Percentiles rank a stretch among this genome's conserved stretches.
Conservation (phyloP, 2,888 invertebrate genomes). For the Brenthis hecate region DNA sequence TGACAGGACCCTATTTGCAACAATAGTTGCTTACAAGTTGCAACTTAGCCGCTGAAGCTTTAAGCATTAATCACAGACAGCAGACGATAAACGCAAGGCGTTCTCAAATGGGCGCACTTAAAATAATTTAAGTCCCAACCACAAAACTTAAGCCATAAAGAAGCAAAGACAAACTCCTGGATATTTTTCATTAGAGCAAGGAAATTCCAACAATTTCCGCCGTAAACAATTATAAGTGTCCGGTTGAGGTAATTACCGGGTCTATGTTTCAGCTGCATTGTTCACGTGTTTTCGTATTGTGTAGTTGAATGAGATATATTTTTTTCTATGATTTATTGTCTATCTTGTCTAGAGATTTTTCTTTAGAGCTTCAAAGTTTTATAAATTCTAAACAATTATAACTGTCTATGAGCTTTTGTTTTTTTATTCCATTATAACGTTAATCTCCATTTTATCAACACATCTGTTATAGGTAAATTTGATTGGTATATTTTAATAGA, state of each 20-base stretch:
- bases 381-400: too few species aligned
- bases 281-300: slow-evolving; percentile 8
- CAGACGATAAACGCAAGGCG: slow-evolving; percentile 74
- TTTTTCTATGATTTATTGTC: too few species aligned
- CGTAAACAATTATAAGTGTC: slow-evolving; percentile 74
- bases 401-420: too few species aligned
- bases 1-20: slow-evolving; percentile 22
- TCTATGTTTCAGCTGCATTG: slow-evolving; percentile 40
- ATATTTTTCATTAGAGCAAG: slow-evolving; percentile 74
- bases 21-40: slow-evolving; percentile 28
- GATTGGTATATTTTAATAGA: too few species aligned
- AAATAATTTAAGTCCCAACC: slow-evolving; percentile 71
- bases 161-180: slow-evolving; percentile 68
- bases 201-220: slow-evolving; percentile 56
- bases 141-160: slow-evolving; percentile 73
- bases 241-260: slow-evolving; percentile 58
- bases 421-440: too few species aligned
- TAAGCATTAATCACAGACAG: slow-evolving; percentile 62
- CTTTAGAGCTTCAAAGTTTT: too few species aligned
- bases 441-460: too few species aligned
- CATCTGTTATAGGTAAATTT: too few species aligned
- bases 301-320: too few species aligned
- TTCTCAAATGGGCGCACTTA: slow-evolving; percentile 67
- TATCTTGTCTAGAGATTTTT: too few species aligned
- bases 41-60: slow-evolving; percentile 26